Evolutionary conservation across 2,888 invertebrate genomes (phyloP).

Genomic region (Galeruca laticollis): DNA sequence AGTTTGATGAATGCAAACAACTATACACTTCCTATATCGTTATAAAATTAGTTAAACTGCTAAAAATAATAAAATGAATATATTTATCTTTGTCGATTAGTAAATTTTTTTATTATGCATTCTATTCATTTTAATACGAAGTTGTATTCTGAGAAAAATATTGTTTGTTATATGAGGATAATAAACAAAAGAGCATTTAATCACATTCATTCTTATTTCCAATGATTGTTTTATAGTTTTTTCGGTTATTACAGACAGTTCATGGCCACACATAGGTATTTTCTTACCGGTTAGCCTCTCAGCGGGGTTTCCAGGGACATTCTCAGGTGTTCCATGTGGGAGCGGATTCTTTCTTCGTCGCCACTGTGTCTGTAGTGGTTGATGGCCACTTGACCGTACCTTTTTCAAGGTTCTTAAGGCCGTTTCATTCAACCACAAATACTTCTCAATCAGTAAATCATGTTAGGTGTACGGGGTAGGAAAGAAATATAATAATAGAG

Average conservation of each 20-base stretch:
- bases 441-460: slow-evolving; percentile 39
- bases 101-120: background rate
- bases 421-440: slow-evolving; percentile 42
- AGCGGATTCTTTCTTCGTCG: slow-evolving; percentile 47
- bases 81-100: too few species aligned
- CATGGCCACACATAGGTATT: slow-evolving; percentile 49
- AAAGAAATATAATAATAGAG: background rate
- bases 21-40: too few species aligned
- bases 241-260: slow-evolving; percentile 45
- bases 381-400: slow-evolving; percentile 46
- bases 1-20: too few species aligned
- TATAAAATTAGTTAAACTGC: too few species aligned
- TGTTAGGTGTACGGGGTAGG: slow-evolving; percentile 27
- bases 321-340: slow-evolving; percentile 59
- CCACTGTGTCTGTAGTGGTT: slow-evolving; percentile 51
- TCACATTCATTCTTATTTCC: slow-evolving; percentile 12
- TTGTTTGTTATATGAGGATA: background rate
- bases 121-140: background rate
- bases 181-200: background rate
- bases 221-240: slow-evolving; percentile 43
- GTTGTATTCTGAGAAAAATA: background rate
- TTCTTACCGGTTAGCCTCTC: slow-evolving; percentile 52
- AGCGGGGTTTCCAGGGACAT: slow-evolving; percentile 59
- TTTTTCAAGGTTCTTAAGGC: slow-evolving; percentile 41
- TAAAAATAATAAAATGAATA: too few species aligned